These are phyloP conservation scores for Falcaria lacertinaria DNA, from an alignment of 2,888 invertebrate genomes.

Conservation along the genomic window DNA sequence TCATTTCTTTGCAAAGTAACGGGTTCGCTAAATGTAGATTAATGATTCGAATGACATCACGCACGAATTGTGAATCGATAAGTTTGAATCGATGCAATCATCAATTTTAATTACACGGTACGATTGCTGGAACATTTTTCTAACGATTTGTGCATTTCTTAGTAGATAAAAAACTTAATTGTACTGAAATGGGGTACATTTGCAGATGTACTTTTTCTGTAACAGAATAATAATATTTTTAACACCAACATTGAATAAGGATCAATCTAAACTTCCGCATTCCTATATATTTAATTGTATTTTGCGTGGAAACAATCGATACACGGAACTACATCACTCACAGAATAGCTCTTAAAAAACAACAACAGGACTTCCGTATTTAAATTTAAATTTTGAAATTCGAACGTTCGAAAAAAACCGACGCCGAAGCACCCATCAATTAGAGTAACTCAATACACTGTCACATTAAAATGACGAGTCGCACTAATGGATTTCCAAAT, in stretches of 20 bases:
- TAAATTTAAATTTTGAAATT: constrained; percentile 53
- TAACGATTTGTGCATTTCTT: not conserved
- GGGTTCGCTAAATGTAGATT: constrained; percentile 39
- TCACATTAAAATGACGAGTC: constrained; percentile 78
- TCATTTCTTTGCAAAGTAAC: constrained; percentile 21
- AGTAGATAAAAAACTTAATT: constrained; percentile 4
- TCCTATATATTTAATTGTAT: too few relatives aligned
- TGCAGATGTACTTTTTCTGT: not conserved
- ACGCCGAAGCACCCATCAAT: constrained; percentile 64
- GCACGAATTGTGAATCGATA: constrained; percentile 42
- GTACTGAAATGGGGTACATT: too few relatives aligned
- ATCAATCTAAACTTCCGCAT: too few relatives aligned
- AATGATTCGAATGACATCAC: constrained; percentile 32
- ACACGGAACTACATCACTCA: constrained; percentile 8
- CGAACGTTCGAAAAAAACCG: constrained; percentile 51
- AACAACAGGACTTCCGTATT: constrained; percentile 45
- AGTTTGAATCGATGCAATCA: constrained; percentile 47
- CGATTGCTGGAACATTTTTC: constrained; percentile 27
- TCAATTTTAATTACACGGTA: constrained; percentile 70
- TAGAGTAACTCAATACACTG: constrained; percentile 78
- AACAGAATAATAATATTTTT: too few relatives aligned
- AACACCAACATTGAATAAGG: too few relatives aligned
- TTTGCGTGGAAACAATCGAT: constrained; percentile 6
- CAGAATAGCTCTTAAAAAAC: constrained; percentile 26
- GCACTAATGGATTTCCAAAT: constrained; percentile 77